These are phyloP conservation scores for Drosophila punjabiensis DNA, from an alignment of 1,140 invertebrate genomes.

Conservation along the genomic window DNA sequence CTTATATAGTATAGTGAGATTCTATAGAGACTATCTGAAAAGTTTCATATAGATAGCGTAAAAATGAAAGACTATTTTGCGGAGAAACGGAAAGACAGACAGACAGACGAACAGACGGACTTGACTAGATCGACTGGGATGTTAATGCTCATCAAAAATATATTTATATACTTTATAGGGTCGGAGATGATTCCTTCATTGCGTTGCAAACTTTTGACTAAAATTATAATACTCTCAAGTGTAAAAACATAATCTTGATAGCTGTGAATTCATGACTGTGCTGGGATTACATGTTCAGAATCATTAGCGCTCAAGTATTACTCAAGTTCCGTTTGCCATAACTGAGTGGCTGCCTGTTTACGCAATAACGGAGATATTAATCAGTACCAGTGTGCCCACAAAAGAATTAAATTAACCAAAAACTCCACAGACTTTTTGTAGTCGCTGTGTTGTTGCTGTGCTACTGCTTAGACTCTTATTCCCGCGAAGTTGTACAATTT, in stretches of 20 bases:
- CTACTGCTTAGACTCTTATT: background rate
- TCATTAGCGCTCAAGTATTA: conserved; percentile 27
- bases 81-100: too few species aligned
- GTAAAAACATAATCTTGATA: background rate
- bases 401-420: conserved; percentile 40
- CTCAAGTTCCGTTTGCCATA: conserved; percentile 8
- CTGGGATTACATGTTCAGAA: conserved; percentile 4
- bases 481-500: conserved; percentile 32
- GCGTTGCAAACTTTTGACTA: too few species aligned
- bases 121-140: too few species aligned
- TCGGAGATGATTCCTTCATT: too few species aligned
- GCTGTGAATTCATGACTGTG: conserved; percentile 7
- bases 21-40: too few species aligned
- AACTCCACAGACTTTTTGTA: background rate
- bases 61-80: too few species aligned
- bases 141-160: too few species aligned
- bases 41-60: too few species aligned
- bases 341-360: conserved; percentile 43
- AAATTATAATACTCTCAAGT: too few species aligned
- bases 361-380: conserved; percentile 58
- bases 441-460: background rate
- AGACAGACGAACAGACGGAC: too few species aligned
- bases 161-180: too few species aligned
- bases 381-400: conserved; percentile 23
- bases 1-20: too few species aligned